Conservation (phyloP, 2,797 vertebrate species). For the Pogoniulus pusillus region DNA sequence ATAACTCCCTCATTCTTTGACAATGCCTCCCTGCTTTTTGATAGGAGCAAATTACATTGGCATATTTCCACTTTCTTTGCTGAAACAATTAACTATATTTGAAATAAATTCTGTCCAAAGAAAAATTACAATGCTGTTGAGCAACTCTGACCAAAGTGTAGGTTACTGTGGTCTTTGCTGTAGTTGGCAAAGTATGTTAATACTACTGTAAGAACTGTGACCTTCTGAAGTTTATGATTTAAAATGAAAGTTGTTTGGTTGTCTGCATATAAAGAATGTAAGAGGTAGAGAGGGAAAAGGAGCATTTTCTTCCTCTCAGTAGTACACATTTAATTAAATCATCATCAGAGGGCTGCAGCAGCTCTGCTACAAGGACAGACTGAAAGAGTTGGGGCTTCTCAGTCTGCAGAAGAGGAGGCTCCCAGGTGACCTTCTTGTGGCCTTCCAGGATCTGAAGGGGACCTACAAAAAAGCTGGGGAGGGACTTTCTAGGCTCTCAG, state of each 20-base stretch:
- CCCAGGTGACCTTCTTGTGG: too few relatives aligned
- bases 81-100: conserved; percentile 18
- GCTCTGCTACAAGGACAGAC: too few relatives aligned
- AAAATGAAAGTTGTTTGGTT: background rate
- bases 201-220: background rate
- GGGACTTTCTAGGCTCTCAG: too few relatives aligned
- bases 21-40: background rate
- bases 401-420: too few relatives aligned
- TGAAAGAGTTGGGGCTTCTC: too few relatives aligned
- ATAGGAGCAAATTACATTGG: conserved; percentile 24
- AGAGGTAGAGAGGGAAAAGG: background rate
- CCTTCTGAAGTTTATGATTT: background rate
- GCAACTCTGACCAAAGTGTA: background rate
- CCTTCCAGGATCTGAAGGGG: too few relatives aligned
- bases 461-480: too few relatives aligned
- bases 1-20: conserved; percentile 29
- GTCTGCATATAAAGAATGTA: background rate
- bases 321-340: background rate
- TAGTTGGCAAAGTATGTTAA: background rate
- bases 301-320: background rate
- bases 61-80: background rate
- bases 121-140: background rate
- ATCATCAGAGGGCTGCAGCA: too few relatives aligned
- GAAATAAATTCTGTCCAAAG: conserved; percentile 1
- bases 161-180: background rate